Evolutionary conservation across 2,113 vertebrate species (phyloP).

Genomic region (Equus quagga): DNA sequence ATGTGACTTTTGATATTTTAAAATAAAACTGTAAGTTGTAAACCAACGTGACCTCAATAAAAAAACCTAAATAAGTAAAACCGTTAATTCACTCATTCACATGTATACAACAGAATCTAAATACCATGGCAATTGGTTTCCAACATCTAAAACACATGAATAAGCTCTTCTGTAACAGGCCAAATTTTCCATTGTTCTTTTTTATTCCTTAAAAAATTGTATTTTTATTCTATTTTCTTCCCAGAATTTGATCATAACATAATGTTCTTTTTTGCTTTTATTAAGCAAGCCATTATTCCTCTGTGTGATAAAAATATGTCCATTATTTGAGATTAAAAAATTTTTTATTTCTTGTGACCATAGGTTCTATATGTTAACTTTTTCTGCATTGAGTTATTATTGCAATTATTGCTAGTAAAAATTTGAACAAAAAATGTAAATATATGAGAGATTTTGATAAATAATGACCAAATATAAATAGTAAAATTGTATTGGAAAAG

Average conservation of each 20-base stretch:
- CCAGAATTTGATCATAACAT: background rate
- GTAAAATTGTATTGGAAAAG: background rate
- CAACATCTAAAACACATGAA: background rate
- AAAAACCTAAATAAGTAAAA: background rate
- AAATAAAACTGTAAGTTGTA: background rate
- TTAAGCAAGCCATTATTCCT: background rate
- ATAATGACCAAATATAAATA: background rate
- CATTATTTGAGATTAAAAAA: constrained; percentile 9
- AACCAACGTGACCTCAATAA: no score
- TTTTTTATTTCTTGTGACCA: background rate
- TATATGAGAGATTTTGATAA: background rate
- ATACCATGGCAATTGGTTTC: background rate
- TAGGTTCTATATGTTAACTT: background rate
- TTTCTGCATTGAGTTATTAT: background rate
- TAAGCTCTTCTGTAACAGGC: background rate
- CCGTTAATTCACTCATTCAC: background rate
- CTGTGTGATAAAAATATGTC: background rate
- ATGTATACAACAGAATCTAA: background rate
- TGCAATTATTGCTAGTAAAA: background rate
- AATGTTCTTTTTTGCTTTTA: background rate
- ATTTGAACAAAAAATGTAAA: background rate
- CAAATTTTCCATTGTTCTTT: background rate
- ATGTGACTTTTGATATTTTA: background rate
- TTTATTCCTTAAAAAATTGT: background rate
- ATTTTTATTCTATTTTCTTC: background rate